These are phyloP conservation scores for Pipistrellus kuhlii DNA, from an alignment of 2,797 vertebrate species.

Conservation along the genomic window DNA sequence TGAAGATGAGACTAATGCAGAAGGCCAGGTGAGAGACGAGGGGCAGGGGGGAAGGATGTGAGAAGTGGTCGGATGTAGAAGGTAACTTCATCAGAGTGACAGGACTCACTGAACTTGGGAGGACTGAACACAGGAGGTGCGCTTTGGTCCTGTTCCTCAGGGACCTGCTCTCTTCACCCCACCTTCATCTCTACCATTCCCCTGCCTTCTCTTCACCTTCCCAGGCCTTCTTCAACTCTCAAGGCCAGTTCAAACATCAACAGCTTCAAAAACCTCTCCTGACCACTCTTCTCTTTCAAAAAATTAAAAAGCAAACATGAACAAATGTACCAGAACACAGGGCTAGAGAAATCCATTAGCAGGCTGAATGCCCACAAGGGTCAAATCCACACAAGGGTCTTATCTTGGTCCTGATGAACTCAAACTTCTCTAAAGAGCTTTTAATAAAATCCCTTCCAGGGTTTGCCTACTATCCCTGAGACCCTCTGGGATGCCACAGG, in stretches of 20 bases:
- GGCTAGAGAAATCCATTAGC: not conserved
- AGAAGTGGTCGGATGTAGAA: not conserved
- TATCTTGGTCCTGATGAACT: not conserved
- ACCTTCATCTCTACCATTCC: not conserved
- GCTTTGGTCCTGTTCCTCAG: rapidly evolving
- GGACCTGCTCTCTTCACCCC: not conserved
- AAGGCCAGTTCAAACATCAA: not conserved
- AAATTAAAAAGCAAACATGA: not conserved
- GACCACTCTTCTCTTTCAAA: not conserved
- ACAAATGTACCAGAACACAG: not conserved
- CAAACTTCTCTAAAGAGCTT: not conserved
- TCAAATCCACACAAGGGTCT: not conserved
- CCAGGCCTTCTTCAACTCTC: not conserved
- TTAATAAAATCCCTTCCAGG: not conserved
- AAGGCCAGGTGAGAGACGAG: not conserved
- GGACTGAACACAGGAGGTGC: not conserved
- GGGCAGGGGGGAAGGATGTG: not conserved
- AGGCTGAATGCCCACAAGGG: not conserved
- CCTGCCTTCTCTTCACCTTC: not conserved
- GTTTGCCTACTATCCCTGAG: not conserved
- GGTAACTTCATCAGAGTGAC: not conserved
- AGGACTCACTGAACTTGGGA: not conserved
- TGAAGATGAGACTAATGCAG: not conserved
- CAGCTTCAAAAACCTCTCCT: not conserved
- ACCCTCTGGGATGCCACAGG: not conserved